A percentile compares a stretch with the other conserved stretches of the same genome.
phyloP scores from a whole-genome alignment of 2,113 vertebrate species.

The Nycticryphes semicollaris region DNA sequence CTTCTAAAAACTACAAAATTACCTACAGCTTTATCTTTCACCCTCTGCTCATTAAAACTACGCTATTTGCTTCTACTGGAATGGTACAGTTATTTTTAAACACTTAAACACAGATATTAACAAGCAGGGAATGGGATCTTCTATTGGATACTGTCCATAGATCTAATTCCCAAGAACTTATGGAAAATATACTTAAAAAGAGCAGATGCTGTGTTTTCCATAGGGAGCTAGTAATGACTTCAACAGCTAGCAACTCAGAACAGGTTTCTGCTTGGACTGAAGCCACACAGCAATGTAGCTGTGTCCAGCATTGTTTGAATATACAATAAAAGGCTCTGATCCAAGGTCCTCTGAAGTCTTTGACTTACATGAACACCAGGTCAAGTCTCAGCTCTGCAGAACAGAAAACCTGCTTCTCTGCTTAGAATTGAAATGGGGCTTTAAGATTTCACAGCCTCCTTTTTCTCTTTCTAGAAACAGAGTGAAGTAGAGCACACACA shows the following conservation, averaged over 20 bases:
- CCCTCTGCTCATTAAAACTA: neutral
- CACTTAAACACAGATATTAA: neutral
- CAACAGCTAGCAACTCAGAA: neutral
- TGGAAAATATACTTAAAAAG: neutral
- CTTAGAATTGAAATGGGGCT: neutral
- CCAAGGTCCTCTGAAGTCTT: conserved; percentile 10
- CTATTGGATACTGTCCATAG: neutral
- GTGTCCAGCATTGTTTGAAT: conserved; percentile 7
- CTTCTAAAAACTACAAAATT: neutral
- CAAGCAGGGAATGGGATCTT: neutral
- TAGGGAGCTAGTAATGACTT: neutral
- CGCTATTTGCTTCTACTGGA: neutral
- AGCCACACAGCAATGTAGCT: neutral
- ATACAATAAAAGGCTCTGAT: conserved; percentile 21
- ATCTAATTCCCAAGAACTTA: neutral
- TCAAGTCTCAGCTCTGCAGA: neutral
- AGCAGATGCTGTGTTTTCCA: neutral
- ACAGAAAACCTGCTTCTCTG: conserved; percentile 3
- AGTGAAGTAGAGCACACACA: neutral
- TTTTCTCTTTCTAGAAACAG: neutral
- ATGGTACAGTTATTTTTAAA: neutral
- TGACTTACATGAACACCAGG: neutral
- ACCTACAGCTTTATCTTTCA: neutral
- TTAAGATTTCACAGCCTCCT: neutral
- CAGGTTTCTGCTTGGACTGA: conserved; percentile 25